Base-by-base conservation (phyloP, 2,113 vertebrate genomes). In the Acanthochromis polyacanthus region DNA sequence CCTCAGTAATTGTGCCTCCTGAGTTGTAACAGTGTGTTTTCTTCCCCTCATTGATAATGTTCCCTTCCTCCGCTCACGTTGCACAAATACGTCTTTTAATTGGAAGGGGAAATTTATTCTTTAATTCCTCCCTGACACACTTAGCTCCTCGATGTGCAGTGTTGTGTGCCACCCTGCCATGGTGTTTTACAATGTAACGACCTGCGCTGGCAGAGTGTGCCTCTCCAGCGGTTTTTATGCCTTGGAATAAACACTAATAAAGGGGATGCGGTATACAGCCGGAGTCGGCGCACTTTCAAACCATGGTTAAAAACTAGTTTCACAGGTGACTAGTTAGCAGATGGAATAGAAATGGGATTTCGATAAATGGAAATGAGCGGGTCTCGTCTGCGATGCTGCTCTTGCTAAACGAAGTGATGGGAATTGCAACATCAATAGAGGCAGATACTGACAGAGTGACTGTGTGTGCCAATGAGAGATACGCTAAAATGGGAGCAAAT, bases 251-350 rank as follows among this genome's bases (percentile, higher is more conserved):
- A 92, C 92, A 90, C 89, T 81, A 91, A 90, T 91, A 89, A 89
- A 91, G 61, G 82, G 67, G 65, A 73, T 79, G 80, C 64, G 61
- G 84, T 82, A 77, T 82, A 85, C 71, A 71, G 81, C 77, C 50
- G 38, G 78, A 86, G 82, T 71, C 71, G 46, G 62, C 11, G 64
- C 59, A 32, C 85, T 84, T 86, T 83, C 76, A 90, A 82, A 81
- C 85, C 81, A 68, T 89, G 86, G 91, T 93, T 94, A 90, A 91
- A 94, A 93, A 89, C 92, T 93, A 93, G 91, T 95, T 94, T 94
- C 92, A 94, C 90, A 94, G 91, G 92, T 93, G 92, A 90, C 90
- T 90, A 90, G 92, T 88, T 91, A 81, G 84, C 89, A 90, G 92
- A 94, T 92, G 88, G 90, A 91, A 93, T 81, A 88, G 84, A 89